These are phyloP conservation scores for Tachycineta bicolor DNA, from an alignment of 2,113 vertebrate genomes.

Conservation along the genomic window DNA sequence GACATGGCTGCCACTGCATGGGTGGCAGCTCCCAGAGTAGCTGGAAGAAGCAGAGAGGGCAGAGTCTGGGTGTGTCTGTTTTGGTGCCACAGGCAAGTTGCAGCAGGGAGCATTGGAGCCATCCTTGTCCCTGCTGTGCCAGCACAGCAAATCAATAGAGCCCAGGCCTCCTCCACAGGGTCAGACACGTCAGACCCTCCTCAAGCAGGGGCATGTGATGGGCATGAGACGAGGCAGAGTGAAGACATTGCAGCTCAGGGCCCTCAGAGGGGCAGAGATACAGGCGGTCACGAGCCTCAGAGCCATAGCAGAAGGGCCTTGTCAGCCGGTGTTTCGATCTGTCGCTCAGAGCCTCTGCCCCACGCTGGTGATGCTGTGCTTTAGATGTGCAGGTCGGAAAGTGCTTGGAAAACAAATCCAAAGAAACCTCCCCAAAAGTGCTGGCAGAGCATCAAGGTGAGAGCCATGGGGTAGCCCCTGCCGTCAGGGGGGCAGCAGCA, in stretches of 20 bases:
- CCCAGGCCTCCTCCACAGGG: neutral
- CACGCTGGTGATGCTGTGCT: neutral
- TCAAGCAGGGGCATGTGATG: neutral
- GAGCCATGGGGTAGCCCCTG: neutral
- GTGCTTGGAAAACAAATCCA: neutral
- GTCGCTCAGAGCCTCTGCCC: neutral
- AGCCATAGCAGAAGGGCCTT: neutral
- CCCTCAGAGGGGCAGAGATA: neutral
- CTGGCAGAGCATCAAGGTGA: neutral
- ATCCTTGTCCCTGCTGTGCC: neutral
- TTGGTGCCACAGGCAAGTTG: neutral
- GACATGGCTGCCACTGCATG: fast-evolving
- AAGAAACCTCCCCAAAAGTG: neutral
- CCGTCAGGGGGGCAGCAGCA: neutral
- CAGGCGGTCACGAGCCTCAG: fast-evolving
- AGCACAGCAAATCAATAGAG: neutral
- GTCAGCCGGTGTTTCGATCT: neutral
- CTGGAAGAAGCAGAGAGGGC: neutral
- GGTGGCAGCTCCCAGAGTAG: neutral
- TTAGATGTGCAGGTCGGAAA: neutral
- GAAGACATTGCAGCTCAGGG: neutral
- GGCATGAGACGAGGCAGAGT: neutral
- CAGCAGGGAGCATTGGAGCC: neutral
- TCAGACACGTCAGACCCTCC: neutral
- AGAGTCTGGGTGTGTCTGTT: neutral